A percentile compares a stretch with the other conserved stretches of the same genome.
phyloP scores from a whole-genome alignment of 37 sponge, comb jelly and placozoan species.

The Crambe crambe region DNA sequence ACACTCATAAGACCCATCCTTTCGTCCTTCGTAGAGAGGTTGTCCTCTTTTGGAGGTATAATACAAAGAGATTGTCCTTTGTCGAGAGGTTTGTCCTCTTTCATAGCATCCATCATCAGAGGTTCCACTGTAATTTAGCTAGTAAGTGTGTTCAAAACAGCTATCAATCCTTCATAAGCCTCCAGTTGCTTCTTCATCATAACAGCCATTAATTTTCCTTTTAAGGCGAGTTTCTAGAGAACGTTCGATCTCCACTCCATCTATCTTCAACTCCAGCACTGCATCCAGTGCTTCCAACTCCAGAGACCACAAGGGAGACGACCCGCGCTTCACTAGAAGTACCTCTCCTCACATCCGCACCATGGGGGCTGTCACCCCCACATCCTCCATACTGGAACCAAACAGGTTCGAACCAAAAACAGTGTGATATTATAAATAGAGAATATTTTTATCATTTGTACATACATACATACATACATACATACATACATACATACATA shows the following conservation, averaged over 20 bases:
- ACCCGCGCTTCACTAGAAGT: slow-evolving; percentile 51
- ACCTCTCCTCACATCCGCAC: slow-evolving; percentile 47
- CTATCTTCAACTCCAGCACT: slow-evolving; percentile 56
- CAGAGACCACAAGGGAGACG: slow-evolving; percentile 34
- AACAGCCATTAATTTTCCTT: not conserved
- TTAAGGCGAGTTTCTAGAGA: slow-evolving; percentile 36
- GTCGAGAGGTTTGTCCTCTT: too few species aligned
- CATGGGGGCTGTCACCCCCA: slow-evolving; percentile 44
- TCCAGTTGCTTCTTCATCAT: too few species aligned
- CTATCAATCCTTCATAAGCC: too few species aligned
- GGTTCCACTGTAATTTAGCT: too few species aligned
- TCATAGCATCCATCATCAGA: too few species aligned
- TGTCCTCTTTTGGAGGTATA: too few species aligned
- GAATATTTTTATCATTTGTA: not conserved
- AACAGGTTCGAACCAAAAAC: not conserved
- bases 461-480: slow-evolving; percentile 16
- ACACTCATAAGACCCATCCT: too few species aligned
- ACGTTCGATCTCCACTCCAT: slow-evolving; percentile 82
- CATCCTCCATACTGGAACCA: slow-evolving; percentile 14
- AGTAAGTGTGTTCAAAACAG: too few species aligned
- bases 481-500: slow-evolving; percentile 10
- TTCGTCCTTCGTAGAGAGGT: too few species aligned
- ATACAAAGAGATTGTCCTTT: too few species aligned
- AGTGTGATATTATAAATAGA: too few species aligned
- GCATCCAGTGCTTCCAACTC: not conserved